Evolutionary conservation across 2,797 vertebrate species (phyloP), one percentile per base, ranked within the genome.

Genomic region (Mus caroli): DNA sequence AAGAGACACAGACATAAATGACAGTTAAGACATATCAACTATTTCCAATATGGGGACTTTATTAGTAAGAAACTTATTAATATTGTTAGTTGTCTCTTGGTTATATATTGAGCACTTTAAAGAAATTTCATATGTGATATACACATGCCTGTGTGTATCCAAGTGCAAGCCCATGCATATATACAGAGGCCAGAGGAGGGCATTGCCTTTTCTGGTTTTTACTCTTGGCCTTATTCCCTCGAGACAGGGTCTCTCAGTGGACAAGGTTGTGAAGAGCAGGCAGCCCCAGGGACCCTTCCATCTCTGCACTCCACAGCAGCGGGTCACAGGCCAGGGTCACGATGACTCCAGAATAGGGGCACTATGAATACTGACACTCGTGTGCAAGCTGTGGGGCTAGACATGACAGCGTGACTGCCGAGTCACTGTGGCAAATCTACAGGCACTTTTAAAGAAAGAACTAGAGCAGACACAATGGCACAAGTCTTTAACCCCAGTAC

Each of bases 51-150:
- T 17, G 24, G 58, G n/a, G 12, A 40, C 40, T n/a, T 78, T 79
- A 73, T 58, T 50, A 88, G n/a, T 54, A 90, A 90, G 88, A 88
- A 87, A 76, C 34, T 94, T 75, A 91, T 79, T 79, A 89, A 34
- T 26, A 83, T 7, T 92, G 62, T 28, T 71, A 75, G 73, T 26
- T 34, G 73, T 13, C 87, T 46, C 13, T 50, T 77, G 64, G 24
- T 40, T 87, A 87, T 37, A 69, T 52, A 26, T 11, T 54, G 54
- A 85, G 17, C 19, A 67, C 43, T 85, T 87, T 40, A 40, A 87
- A 86, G 64, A 87, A 40, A 40, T 20, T 28, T 26, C 10, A 9
- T 69, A 17, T 34, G 28, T 50, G 31, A 50, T 71, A 37, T 6
- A n/a, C 6, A 22, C 77, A 56, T n/a, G 43, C 28, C 28, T 46